Evolutionary conservation across 2,888 invertebrate genomes (phyloP).

Genomic region (Sicus ferrugineus): DNA sequence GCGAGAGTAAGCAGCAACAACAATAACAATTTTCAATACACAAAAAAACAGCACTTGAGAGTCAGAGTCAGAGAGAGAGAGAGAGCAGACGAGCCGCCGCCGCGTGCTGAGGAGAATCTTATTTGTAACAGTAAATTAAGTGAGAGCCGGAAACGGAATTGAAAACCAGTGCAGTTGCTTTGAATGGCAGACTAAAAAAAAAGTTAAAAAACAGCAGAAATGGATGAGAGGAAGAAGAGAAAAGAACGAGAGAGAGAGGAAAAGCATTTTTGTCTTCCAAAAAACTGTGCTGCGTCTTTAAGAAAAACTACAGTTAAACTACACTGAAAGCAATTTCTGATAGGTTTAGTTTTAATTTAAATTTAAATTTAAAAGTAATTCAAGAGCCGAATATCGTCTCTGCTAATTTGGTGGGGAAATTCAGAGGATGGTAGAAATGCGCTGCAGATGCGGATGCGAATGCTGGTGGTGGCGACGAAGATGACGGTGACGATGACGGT

Average conservation of each 20-base stretch:
- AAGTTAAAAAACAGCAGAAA: slow-evolving; percentile 25
- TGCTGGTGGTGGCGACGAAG: not conserved
- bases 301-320: not conserved
- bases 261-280: too few species aligned
- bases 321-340: not conserved
- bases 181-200: slow-evolving; percentile 43
- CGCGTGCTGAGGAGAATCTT: not conserved
- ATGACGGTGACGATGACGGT: not conserved
- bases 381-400: too few species aligned
- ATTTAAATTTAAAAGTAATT: too few species aligned
- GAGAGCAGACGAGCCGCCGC: slow-evolving; percentile 25
- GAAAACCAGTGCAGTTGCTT: slow-evolving; percentile 49
- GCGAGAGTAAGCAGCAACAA: too few species aligned
- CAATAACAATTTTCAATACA: too few species aligned
- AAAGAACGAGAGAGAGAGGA: slow-evolving; percentile 21
- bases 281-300: not conserved
- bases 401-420: too few species aligned
- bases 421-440: too few species aligned
- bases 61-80: slow-evolving; percentile 24
- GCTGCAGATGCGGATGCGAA: not conserved
- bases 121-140: not conserved
- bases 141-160: slow-evolving; percentile 33
- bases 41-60: too few species aligned
- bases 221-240: not conserved
- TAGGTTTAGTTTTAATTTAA: too few species aligned